Evolutionary conservation across 2,113 vertebrate species (phyloP), one percentile per base, ranked within the genome.

Genomic region (Gnathonemus echidnorhynchus): DNA sequence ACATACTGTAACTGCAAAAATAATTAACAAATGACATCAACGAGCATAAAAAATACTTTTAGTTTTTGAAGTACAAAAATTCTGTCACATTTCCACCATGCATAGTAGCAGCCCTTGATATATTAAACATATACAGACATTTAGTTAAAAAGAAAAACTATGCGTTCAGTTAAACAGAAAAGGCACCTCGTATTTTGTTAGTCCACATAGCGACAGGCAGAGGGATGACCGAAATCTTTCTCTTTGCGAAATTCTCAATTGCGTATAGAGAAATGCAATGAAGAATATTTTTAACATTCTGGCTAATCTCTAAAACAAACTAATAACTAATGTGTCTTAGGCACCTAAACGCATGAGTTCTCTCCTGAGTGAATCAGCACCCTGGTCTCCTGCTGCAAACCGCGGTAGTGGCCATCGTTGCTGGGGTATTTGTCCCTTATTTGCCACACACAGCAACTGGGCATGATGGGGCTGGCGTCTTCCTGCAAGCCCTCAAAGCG

Each of bases 371-470:
- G 50, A 39, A 46, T 21, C 21, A 27, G 31, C 62, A 77, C 52
- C 8, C 1, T 66, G 6, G 27, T 86, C 27, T 2, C 5, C 0
- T 90, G 91, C 6, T n/a, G 91, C 83, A 95, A 93, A 62, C 96
- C 95, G 0, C 91, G 80, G 87, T 96, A 97, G 17, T 74, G 91
- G 42, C 95, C 95, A 0, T 92, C 90, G 0, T 27, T 74, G n/a
- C 93, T 96, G 1, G 96, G 95, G 27, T 95, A 97, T 62, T 91
- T 87, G 5, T 58, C 92, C 91, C 95, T 94, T 92, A 98, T 95
- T 21, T 89, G 94, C 94, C 92, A 74, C 90, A 96, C 94, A 89
- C 97, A 97, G 93, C 97, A 98, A 91, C 95, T 95, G 46, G 97
- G 97, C 39, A 97, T 88, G 87, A 95, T 88, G 0, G 96, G 95